Percentiles rank a stretch among this genome's conserved stretches.
These are phyloP conservation scores for Brachionus rubens DNA, from an alignment of 1,140 invertebrate species.

Conservation along the genomic window DNA sequence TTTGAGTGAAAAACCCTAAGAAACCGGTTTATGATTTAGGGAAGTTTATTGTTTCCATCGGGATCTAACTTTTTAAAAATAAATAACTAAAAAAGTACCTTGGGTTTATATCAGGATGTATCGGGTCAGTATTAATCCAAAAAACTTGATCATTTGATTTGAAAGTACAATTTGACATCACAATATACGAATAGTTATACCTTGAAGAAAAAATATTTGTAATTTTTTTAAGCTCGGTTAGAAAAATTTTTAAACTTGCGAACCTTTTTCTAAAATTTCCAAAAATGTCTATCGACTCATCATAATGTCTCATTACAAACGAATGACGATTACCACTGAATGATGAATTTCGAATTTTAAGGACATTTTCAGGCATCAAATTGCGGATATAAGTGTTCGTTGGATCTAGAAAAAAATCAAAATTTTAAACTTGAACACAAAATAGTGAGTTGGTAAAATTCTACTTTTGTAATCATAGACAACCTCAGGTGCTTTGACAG, in stretches of 20 bases:
- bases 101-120: neutral
- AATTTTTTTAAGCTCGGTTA: neutral
- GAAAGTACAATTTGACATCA: conserved; percentile 37
- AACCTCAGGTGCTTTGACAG: conserved; percentile 17
- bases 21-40: no score
- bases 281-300: neutral
- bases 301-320: conserved; percentile 21
- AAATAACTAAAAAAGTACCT: conserved; percentile 13
- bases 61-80: no score
- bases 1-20: no score
- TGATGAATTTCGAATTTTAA: conserved; percentile 35
- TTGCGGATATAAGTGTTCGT: neutral
- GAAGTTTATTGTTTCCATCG: neutral
- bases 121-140: conserved; percentile 35
- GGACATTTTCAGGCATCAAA: conserved; percentile 35
- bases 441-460: no score
- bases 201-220: neutral
- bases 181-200: conserved; percentile 36
- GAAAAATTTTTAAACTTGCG: neutral
- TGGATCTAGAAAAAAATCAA: conserved; percentile 11
- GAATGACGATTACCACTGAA: conserved; percentile 38
- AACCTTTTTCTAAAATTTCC: conserved; percentile 41
- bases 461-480: conserved; percentile 44
- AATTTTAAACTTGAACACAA: neutral
- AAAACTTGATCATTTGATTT: conserved; percentile 41